phyloP scores from a whole-genome alignment of 2,113 vertebrate genomes.

The Nycticryphes semicollaris region DNA sequence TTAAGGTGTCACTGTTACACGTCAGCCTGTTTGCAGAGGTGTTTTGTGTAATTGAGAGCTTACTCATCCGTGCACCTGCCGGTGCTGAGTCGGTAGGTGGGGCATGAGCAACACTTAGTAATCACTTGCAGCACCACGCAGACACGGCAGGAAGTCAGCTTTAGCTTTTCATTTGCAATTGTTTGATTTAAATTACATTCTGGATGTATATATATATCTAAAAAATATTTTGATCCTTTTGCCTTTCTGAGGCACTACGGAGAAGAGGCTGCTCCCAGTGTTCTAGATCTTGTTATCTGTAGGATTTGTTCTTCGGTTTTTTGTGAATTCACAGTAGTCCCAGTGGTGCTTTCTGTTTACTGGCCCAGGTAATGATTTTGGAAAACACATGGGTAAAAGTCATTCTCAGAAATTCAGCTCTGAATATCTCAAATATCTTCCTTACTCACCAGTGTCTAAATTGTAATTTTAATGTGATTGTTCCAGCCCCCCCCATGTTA shows the following conservation, averaged over 20 bases:
- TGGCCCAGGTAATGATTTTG: not conserved
- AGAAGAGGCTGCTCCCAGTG: not conserved
- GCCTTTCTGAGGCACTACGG: not conserved
- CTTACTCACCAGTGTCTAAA: not conserved
- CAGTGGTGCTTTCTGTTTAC: not conserved
- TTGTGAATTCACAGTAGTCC: not conserved
- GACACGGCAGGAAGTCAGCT: not conserved
- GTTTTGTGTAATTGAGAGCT: not conserved
- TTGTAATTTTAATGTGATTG: not conserved
- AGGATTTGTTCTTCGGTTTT: not conserved
- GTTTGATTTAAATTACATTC: not conserved
- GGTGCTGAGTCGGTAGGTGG: not conserved
- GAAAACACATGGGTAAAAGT: not conserved
- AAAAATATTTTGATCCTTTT: not conserved
- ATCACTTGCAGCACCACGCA: not conserved
- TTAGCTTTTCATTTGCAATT: not conserved
- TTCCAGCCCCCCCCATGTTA: not conserved
- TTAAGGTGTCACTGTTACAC: rapidly evolving
- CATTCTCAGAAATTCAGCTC: not conserved
- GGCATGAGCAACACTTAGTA: not conserved
- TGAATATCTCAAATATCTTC: not conserved
- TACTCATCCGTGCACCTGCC: not conserved
- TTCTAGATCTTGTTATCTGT: not conserved
- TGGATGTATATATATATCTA: not conserved
- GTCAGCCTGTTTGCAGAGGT: not conserved